phyloP scores from a whole-genome alignment of 2,797 vertebrate genomes.

The Microchirus variegatus region DNA sequence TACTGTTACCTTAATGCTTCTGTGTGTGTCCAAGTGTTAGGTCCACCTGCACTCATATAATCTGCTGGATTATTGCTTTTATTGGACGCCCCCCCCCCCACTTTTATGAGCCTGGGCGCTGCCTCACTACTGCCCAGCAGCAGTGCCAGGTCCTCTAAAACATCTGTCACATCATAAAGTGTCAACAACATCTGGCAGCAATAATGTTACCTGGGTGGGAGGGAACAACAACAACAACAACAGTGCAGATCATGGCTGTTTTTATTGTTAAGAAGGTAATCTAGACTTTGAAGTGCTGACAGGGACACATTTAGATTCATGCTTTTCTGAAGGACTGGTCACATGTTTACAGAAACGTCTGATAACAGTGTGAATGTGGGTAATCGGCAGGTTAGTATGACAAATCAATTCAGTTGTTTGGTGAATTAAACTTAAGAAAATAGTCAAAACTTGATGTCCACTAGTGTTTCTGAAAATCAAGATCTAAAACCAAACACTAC shows the following conservation, averaged over 20 bases:
- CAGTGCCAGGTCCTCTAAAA: conserved; percentile 45
- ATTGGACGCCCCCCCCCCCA: conserved; percentile 3
- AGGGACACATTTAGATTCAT: neutral
- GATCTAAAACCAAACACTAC: too few relatives aligned
- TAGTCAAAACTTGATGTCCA: too few relatives aligned
- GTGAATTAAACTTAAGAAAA: too few relatives aligned
- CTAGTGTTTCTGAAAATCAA: too few relatives aligned
- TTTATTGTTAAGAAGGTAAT: neutral
- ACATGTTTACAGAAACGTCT: neutral
- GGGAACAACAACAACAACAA: neutral
- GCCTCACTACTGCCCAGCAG: conserved; percentile 36
- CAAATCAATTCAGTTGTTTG: too few relatives aligned
- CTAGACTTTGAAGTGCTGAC: neutral
- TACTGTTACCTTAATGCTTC: neutral
- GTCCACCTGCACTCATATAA: conserved; percentile 43
- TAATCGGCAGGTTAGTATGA: neutral
- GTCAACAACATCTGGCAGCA: conserved; percentile 44
- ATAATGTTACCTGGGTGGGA: conserved; percentile 34
- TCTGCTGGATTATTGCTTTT: conserved; percentile 33
- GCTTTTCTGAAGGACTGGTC: neutral
- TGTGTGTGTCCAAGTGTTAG: conserved; percentile 22
- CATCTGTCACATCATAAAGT: conserved; percentile 62
- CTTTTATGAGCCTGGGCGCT: conserved; percentile 45
- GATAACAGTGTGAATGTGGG: neutral
- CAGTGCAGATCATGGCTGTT: neutral